phyloP scores from a whole-genome alignment of 23 tunicate genomes.

The Ciona savignyi region DNA sequence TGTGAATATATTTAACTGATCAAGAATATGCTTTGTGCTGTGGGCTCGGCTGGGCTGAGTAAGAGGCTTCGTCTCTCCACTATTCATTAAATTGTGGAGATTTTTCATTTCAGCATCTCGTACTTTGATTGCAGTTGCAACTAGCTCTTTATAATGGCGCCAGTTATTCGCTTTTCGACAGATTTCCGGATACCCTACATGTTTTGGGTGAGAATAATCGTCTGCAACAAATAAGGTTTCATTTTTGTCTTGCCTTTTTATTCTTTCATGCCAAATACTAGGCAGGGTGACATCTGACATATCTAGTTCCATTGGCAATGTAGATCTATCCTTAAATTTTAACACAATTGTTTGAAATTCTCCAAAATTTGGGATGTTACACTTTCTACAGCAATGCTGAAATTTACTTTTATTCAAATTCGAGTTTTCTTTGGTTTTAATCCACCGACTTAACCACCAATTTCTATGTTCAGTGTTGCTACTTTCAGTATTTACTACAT shows the following conservation, averaged over 20 bases:
- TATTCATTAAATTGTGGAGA: constrained; percentile 16
- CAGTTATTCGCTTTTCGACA: constrained; percentile 34
- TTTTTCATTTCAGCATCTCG: constrained; percentile 1
- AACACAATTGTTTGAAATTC: neutral
- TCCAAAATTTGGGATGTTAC: neutral
- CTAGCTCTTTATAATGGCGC: constrained; percentile 35
- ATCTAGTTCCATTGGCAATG: neutral
- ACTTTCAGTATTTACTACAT: neutral
- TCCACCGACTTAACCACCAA: neutral
- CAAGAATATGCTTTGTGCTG: neutral
- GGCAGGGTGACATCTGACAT: neutral
- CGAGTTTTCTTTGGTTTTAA: neutral
- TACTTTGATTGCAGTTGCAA: constrained; percentile 7
- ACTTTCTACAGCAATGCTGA: neutral
- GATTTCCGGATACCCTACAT: constrained; percentile 9
- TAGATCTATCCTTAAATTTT: neutral
- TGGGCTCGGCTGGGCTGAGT: constrained; percentile 16
- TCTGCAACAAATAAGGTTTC: neutral
- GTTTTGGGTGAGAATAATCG: constrained; percentile 35
- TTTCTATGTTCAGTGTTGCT: neutral
- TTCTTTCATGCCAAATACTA: neutral
- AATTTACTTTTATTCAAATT: too few relatives aligned
- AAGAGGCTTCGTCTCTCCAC: constrained; percentile 37
- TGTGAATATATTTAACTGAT: constrained; percentile 15
- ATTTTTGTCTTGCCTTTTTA: neutral